phyloP scores from a whole-genome alignment of 2,888 invertebrate species.

The Plebejus anna region DNA sequence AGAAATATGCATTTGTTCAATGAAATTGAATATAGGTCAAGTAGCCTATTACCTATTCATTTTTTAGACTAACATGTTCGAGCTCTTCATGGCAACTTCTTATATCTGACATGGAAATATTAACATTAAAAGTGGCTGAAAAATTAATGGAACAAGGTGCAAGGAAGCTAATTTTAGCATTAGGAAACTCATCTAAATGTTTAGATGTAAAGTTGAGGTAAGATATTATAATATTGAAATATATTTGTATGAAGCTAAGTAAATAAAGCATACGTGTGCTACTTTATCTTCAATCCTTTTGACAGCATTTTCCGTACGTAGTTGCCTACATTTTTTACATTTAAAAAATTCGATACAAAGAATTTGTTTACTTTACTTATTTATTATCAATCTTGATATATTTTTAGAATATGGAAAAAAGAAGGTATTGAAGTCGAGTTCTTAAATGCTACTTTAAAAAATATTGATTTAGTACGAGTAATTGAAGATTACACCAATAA shows the following conservation, averaged over 20 bases:
- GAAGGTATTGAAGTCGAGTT: background rate
- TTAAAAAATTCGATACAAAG: too few species aligned
- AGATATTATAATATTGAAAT: too few species aligned
- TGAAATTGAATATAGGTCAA: too few species aligned
- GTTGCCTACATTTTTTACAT: too few species aligned
- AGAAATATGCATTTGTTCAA: too few species aligned
- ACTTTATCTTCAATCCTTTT: too few species aligned
- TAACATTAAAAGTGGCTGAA: background rate
- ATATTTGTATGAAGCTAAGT: background rate
- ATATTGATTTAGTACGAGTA: too few species aligned
- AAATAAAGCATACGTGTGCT: background rate
- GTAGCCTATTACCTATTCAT: too few species aligned
- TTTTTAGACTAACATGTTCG: background rate
- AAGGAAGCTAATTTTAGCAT: background rate
- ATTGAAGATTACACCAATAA: background rate
- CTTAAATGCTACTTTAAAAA: background rate
- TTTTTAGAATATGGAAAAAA: background rate
- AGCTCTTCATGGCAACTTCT: slow-evolving; percentile 11
- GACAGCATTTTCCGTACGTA: background rate
- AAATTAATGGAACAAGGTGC: background rate
- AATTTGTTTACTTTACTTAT: too few species aligned
- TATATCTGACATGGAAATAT: slow-evolving; percentile 5
- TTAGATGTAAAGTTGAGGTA: slow-evolving; percentile 11
- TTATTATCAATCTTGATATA: background rate
- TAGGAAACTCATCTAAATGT: background rate